Percentiles rank a stretch among this genome's conserved stretches.
Conservation (phyloP, 2,797 vertebrate species). For the Xenops minutus region DNA sequence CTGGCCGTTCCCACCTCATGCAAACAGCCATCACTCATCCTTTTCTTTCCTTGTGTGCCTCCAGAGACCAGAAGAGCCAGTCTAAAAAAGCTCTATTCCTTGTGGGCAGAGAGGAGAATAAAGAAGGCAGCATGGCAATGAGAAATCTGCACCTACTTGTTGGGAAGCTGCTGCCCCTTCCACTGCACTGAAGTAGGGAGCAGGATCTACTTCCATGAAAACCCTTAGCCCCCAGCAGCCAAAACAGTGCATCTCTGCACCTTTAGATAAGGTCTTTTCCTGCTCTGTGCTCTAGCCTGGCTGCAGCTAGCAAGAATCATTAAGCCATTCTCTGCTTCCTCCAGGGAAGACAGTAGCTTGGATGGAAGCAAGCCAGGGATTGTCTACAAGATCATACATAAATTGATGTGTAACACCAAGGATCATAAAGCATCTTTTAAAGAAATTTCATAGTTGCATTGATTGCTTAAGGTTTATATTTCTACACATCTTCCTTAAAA, state of each 20-base stretch:
- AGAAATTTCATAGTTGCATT: not conserved
- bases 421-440: not conserved
- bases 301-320: not conserved
- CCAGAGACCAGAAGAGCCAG: not conserved
- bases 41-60: not conserved
- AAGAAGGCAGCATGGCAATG: not conserved
- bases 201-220: not conserved
- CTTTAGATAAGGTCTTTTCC: not conserved
- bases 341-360: not conserved
- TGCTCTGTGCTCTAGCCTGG: rapidly evolving
- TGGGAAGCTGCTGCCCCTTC: not conserved
- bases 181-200: not conserved
- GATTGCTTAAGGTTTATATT: not conserved
- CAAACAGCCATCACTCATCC: not conserved
- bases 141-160: not conserved
- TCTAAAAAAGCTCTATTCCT: not conserved
- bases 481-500: not conserved
- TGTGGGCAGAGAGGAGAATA: not conserved
- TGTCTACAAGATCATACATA: not conserved
- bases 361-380: not conserved
- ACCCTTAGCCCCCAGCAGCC: rapidly evolving
- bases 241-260: rapidly evolving
- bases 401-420: not conserved
- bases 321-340: not conserved
- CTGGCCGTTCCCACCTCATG: not conserved